These are phyloP conservation scores for Musca domestica DNA, from an alignment of 1,140 invertebrate species.

Conservation along the genomic window DNA sequence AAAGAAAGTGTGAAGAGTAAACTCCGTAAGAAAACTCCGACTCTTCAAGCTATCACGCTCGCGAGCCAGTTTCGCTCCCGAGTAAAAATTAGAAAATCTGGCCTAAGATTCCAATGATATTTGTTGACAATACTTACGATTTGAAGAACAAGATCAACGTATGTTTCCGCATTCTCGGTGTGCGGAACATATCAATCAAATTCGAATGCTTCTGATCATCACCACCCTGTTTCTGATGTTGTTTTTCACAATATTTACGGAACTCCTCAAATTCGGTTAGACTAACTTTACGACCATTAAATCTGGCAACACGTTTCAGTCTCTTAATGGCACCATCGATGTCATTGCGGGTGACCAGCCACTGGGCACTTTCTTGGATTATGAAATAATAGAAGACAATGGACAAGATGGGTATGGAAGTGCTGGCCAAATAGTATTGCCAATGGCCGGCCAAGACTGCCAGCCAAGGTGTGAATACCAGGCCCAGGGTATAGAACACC, in stretches of 20 bases:
- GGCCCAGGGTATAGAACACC: conserved; percentile 61
- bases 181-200: conserved; percentile 58
- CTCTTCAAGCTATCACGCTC: background rate
- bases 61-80: too few species aligned
- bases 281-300: conserved; percentile 57
- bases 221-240: conserved; percentile 41
- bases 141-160: conserved; percentile 60
- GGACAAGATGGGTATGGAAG: conserved; percentile 57
- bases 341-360: conserved; percentile 62
- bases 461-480: conserved; percentile 60
- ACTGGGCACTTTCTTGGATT: conserved; percentile 64
- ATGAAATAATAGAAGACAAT: conserved; percentile 57
- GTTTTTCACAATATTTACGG: conserved; percentile 54
- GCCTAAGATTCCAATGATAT: too few species aligned
- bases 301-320: conserved; percentile 58
- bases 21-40: background rate
- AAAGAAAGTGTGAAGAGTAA: too few species aligned
- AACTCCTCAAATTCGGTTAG: conserved; percentile 57
- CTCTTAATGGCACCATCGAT: conserved; percentile 59
- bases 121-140: conserved; percentile 62
- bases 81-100: too few species aligned
- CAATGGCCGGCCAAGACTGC: conserved; percentile 58
- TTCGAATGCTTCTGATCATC: conserved; percentile 47
- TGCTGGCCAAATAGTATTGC: conserved; percentile 58
- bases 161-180: conserved; percentile 59